Conservation (phyloP, 2,797 vertebrate genomes). For the Danio choprae region DNA sequence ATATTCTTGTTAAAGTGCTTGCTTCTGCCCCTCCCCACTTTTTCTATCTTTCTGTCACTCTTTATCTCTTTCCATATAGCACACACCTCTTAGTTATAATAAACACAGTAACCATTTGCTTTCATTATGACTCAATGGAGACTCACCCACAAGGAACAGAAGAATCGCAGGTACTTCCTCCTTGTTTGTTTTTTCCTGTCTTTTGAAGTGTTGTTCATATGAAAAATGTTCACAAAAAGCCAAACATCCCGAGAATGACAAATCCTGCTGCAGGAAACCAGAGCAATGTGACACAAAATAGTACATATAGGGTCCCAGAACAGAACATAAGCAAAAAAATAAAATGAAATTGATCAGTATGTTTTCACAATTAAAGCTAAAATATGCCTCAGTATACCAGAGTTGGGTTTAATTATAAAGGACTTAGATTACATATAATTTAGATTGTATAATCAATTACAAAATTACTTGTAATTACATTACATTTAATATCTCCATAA, state of each 20-base stretch:
- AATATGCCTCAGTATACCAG: no score
- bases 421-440: no score
- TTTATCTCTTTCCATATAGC: not conserved
- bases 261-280: conserved; percentile 23
- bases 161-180: not conserved
- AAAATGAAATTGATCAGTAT: not conserved
- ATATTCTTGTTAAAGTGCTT: not conserved
- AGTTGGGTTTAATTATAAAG: no score
- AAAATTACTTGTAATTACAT: no score
- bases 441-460: no score
- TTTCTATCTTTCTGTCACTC: not conserved
- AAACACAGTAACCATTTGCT: not conserved
- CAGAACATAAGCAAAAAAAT: not conserved
- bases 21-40: not conserved
- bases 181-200: not conserved
- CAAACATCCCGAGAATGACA: not conserved
- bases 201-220: not conserved
- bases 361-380: no score
- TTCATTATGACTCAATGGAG: no score
- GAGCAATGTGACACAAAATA: not conserved
- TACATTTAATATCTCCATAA: no score
- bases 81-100: not conserved
- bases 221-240: not conserved
- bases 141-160: not conserved
- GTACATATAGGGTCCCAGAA: not conserved